phyloP scores from a whole-genome alignment of 2,888 invertebrate genomes.

The Philereme transversata region DNA sequence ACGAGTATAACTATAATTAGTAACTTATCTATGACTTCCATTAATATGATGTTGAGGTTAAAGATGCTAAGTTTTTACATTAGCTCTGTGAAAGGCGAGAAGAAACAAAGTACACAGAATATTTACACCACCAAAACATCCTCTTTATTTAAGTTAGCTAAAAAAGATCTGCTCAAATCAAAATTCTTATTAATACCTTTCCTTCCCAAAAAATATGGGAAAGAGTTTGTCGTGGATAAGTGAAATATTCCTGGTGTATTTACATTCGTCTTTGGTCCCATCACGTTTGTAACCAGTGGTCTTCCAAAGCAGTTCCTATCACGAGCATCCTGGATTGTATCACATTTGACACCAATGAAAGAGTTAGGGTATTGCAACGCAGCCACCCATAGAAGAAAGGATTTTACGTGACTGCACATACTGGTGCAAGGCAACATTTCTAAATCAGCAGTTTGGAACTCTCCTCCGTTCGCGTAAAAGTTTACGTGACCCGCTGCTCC shows the following conservation, averaged over 20 bases:
- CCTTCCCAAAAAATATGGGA: conserved; percentile 50
- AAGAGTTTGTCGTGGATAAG: conserved; percentile 41
- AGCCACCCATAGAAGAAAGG: conserved; percentile 38
- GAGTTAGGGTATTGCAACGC: conserved; percentile 39
- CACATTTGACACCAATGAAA: conserved; percentile 46
- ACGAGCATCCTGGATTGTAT: conserved; percentile 44
- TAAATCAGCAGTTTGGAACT: conserved; percentile 39
- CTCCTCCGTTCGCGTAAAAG: conserved; percentile 50
- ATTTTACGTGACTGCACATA: conserved; percentile 41
- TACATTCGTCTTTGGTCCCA: conserved; percentile 40
- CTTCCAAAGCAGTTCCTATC: conserved; percentile 41
- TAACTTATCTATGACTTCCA: too few species aligned
- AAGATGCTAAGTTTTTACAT: too few species aligned
- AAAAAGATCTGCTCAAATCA: conserved; percentile 28
- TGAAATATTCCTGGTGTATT: conserved; percentile 50
- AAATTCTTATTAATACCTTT: conserved; percentile 47
- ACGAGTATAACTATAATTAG: too few species aligned
- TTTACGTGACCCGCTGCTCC: conserved; percentile 44
- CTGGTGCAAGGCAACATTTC: conserved; percentile 33
- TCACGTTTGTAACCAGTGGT: conserved; percentile 38
- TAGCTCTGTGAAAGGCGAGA: too few species aligned
- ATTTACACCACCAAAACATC: conserved; percentile 22
- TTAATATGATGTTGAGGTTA: too few species aligned
- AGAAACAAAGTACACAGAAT: neutral
- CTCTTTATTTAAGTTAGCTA: conserved; percentile 20